Evolutionary conservation across 2,113 vertebrate species (phyloP).

Genomic region (Pantherophis guttatus): DNA sequence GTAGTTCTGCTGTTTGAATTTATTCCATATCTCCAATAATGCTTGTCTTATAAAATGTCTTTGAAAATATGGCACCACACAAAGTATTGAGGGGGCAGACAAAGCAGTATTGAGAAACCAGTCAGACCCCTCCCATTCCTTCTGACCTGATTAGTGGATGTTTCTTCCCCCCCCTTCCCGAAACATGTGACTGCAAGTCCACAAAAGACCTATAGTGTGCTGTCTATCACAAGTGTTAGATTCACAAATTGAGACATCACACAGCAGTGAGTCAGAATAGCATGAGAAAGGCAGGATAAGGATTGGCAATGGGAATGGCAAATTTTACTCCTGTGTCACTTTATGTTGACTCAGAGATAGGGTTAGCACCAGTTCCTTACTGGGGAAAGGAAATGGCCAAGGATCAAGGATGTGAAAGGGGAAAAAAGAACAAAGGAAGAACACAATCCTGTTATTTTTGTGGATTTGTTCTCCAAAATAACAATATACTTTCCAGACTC

Average conservation of each 20-base stretch:
- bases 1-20: too few relatives aligned
- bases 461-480: neutral
- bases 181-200: neutral
- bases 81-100: neutral
- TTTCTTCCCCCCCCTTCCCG: neutral
- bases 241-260: neutral
- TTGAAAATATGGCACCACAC: too few relatives aligned
- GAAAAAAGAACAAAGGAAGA: neutral
- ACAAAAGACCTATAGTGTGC: neutral
- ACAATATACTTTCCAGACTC: neutral
- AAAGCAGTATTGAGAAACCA: neutral
- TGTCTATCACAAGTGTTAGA: neutral
- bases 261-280: neutral
- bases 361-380: neutral
- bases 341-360: neutral
- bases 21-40: too few relatives aligned
- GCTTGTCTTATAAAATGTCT: too few relatives aligned
- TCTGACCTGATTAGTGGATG: neutral
- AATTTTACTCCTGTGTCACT: neutral
- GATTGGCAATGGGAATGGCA: neutral
- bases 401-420: neutral
- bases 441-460: neutral
- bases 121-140: neutral
- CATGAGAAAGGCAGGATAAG: neutral
- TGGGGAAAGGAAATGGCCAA: neutral